Percentiles rank a stretch among this genome's conserved stretches.
These are phyloP conservation scores for Drosophila atripex DNA, from an alignment of 2,888 invertebrate species.

Conservation along the genomic window DNA sequence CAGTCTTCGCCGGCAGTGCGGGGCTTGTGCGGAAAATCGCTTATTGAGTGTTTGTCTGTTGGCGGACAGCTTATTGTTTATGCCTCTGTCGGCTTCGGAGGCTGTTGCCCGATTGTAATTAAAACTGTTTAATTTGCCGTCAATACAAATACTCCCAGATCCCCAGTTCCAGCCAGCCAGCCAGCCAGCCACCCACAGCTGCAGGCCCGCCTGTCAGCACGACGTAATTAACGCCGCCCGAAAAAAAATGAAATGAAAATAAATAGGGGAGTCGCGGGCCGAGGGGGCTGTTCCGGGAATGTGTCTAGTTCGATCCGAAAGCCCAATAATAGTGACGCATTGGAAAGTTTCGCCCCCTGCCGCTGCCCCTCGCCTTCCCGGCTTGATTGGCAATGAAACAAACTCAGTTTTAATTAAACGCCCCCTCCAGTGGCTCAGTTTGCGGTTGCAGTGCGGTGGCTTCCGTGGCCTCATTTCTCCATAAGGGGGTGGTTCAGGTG, in stretches of 20 bases:
- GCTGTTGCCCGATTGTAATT: conserved; percentile 54
- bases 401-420: conserved; percentile 29
- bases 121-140: conserved; percentile 62
- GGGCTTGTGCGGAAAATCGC: conserved; percentile 11
- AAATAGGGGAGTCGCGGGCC: background rate
- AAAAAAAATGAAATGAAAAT: background rate
- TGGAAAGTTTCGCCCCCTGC: conserved; percentile 26
- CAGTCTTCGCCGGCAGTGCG: too few species aligned
- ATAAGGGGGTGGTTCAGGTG: background rate
- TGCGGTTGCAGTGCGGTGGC: background rate
- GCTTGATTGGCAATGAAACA: conserved; percentile 13
- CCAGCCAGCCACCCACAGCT: conserved; percentile 3
- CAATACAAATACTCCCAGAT: conserved; percentile 24
- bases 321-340: conserved; percentile 23
- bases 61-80: conserved; percentile 28
- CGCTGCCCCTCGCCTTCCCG: background rate
- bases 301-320: conserved; percentile 11
- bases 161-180: background rate
- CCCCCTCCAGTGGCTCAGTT: conserved; percentile 1
- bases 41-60: conserved; percentile 36
- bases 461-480: conserved; percentile 6
- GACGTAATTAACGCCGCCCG: conserved; percentile 43
- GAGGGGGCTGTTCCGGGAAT: background rate
- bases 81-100: conserved; percentile 5
- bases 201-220: conserved; percentile 39